A percentile compares a stretch with the other conserved stretches of the same genome.
Evolutionary conservation across 2,797 vertebrate species (phyloP).

Genomic region (Glossophaga mutica): DNA sequence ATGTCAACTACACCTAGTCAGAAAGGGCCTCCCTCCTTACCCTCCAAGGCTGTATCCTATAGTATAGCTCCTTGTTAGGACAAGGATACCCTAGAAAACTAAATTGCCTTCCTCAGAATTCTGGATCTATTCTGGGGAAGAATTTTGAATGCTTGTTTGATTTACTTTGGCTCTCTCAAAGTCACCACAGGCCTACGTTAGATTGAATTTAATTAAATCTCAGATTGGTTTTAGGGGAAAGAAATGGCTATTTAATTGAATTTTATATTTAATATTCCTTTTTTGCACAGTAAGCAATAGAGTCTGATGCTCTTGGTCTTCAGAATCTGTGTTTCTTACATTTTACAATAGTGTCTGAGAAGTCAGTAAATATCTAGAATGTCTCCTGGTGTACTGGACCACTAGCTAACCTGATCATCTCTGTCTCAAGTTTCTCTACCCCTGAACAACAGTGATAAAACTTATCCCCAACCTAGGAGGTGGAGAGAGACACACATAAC

Average conservation of each 20-base stretch:
- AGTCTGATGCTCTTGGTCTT: not conserved
- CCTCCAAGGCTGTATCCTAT: not conserved
- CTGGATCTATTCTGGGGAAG: not conserved
- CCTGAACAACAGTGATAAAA: not conserved
- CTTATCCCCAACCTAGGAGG: not conserved
- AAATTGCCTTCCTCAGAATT: not conserved
- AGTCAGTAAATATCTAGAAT: not conserved
- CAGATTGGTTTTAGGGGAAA: not conserved
- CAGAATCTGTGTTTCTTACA: not conserved
- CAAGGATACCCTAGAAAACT: not conserved
- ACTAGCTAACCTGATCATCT: not conserved
- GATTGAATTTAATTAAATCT: constrained; percentile 38
- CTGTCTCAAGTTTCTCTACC: not conserved
- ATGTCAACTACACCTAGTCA: not conserved
- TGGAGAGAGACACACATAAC: constrained; percentile 4
- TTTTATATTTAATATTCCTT: constrained; percentile 22
- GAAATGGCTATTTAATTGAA: constrained; percentile 4
- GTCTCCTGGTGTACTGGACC: not conserved
- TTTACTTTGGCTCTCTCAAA: not conserved
- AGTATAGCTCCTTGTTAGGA: not conserved
- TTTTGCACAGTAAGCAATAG: not conserved
- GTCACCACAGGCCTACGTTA: not conserved
- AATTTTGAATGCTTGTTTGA: constrained; percentile 16
- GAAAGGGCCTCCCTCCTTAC: not conserved
- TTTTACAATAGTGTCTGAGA: not conserved